phyloP scores from a whole-genome alignment of 2,888 invertebrate genomes.

The Carterocephalus palaemon region DNA sequence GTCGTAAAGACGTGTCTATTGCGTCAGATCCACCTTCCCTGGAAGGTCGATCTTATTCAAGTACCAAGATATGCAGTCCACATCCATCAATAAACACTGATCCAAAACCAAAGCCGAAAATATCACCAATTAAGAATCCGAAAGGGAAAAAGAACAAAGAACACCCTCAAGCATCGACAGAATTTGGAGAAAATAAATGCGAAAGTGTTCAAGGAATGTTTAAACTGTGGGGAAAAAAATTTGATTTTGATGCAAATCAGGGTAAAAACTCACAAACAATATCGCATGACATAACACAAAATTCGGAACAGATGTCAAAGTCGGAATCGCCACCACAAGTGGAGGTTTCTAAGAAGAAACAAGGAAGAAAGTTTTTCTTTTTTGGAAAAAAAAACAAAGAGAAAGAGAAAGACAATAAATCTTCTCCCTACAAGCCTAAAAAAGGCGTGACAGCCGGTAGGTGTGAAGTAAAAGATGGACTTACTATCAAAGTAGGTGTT shows the following conservation, averaged over 20 bases:
- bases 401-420: constrained; percentile 39
- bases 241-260: constrained; percentile 51
- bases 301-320: constrained; percentile 28
- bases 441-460: constrained; percentile 56
- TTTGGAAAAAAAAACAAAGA: constrained; percentile 53
- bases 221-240: constrained; percentile 61
- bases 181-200: constrained; percentile 41
- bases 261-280: constrained; percentile 33
- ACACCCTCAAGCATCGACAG: constrained; percentile 36
- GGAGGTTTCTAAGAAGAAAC: constrained; percentile 36
- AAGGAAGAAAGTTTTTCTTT: constrained; percentile 54
- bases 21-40: constrained; percentile 61
- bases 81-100: constrained; percentile 25
- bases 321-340: constrained; percentile 23
- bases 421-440: constrained; percentile 42
- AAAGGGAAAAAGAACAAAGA: constrained; percentile 32
- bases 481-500: constrained; percentile 47
- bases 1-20: constrained; percentile 55
- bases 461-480: constrained; percentile 57
- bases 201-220: constrained; percentile 61
- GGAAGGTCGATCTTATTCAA: constrained; percentile 51
- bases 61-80: constrained; percentile 45
- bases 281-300: constrained; percentile 32
- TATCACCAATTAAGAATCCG: constrained; percentile 30
- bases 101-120: constrained; percentile 25